Percentiles rank a stretch among this genome's conserved stretches.
phyloP scores from a whole-genome alignment of 2,113 vertebrate genomes.

The Podilymbus podiceps region DNA sequence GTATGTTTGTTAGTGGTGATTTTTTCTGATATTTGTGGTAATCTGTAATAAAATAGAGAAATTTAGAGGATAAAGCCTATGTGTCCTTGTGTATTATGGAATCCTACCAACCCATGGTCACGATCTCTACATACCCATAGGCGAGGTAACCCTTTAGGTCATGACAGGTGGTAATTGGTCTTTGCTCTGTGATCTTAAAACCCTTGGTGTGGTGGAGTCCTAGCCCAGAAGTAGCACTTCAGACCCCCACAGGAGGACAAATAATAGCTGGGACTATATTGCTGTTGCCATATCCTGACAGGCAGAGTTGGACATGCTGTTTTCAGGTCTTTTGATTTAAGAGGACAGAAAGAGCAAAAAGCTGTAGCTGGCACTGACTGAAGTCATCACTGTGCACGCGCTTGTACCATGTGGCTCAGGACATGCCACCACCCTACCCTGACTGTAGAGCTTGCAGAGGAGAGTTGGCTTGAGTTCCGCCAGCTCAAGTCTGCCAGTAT shows the following conservation, averaged over 20 bases:
- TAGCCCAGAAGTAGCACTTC: background rate
- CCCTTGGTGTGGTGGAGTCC: background rate
- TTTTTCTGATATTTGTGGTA: background rate
- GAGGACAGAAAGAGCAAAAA: background rate
- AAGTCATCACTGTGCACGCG: rapidly evolving
- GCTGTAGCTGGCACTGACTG: background rate
- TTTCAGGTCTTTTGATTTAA: background rate
- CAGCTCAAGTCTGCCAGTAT: background rate
- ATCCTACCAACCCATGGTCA: rapidly evolving
- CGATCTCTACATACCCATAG: background rate
- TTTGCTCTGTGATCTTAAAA: background rate
- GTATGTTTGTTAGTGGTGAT: background rate
- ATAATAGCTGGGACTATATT: too few relatives aligned
- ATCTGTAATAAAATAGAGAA: background rate
- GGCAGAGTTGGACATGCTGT: background rate
- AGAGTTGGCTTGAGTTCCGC: background rate
- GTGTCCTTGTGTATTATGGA: background rate
- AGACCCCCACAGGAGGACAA: background rate
- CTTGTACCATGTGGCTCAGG: background rate
- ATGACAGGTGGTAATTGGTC: background rate
- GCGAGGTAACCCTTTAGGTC: background rate
- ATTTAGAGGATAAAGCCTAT: background rate
- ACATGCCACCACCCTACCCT: background rate
- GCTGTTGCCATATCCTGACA: background rate
- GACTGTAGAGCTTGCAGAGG: background rate